Conservation (phyloP, 2,888 invertebrate species). For the Mycalesis mineus region DNA sequence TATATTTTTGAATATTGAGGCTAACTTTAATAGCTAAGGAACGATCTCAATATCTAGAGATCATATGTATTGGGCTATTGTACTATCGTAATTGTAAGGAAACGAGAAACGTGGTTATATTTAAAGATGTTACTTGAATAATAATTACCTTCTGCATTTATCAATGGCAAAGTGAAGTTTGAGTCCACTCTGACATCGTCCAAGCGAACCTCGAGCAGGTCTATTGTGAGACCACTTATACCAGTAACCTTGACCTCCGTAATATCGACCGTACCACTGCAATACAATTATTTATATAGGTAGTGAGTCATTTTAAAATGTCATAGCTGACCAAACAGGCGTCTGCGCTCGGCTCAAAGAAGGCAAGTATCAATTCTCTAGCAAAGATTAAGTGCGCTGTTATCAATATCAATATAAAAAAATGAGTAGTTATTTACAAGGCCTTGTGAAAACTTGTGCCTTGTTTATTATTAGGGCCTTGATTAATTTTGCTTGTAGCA, state of each 20-base stretch:
- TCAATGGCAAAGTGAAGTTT: slow-evolving; percentile 17
- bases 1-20: too few relatives aligned
- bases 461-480: too few relatives aligned
- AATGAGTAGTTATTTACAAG: too few relatives aligned
- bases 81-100: neutral
- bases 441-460: too few relatives aligned
- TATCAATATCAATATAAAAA: too few relatives aligned
- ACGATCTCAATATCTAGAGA: too few relatives aligned
- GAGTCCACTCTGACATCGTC: slow-evolving; percentile 24
- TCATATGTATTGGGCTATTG: neutral
- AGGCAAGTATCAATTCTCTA: too few relatives aligned
- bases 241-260: slow-evolving; percentile 11
- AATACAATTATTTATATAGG: neutral
- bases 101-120: neutral
- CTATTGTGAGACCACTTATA: slow-evolving; percentile 11
- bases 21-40: too few relatives aligned
- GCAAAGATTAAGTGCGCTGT: too few relatives aligned
- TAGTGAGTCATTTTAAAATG: neutral
- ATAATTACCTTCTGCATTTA: slow-evolving; percentile 19
- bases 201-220: slow-evolving; percentile 21
- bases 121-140: neutral
- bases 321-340: too few relatives aligned
- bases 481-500: too few relatives aligned
- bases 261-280: slow-evolving; percentile 20
- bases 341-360: too few relatives aligned